Percentiles rank a stretch among this genome's conserved stretches.
Evolutionary conservation across 2,113 vertebrate genomes (phyloP).

Genomic region (Gobius niger): DNA sequence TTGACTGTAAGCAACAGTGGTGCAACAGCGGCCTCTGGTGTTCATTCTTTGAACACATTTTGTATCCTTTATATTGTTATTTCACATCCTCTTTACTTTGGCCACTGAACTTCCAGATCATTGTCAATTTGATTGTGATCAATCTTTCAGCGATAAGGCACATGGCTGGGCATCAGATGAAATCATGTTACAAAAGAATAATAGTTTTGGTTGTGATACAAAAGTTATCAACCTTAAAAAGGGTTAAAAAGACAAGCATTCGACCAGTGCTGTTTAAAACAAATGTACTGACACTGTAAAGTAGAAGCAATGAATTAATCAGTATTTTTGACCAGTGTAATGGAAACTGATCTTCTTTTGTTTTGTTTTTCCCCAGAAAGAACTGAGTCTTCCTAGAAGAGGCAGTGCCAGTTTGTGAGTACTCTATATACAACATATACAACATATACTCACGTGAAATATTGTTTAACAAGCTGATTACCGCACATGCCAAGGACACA

Average conservation of each 20-base stretch:
- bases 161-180: too few species aligned
- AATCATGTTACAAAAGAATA: too few species aligned
- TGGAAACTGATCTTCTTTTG: not conserved
- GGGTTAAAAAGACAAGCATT: too few species aligned
- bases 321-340: not conserved
- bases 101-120: too few species aligned
- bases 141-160: too few species aligned
- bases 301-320: too few species aligned
- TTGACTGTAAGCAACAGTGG: not conserved
- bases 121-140: too few species aligned
- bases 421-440: constrained; percentile 43
- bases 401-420: constrained; percentile 99
- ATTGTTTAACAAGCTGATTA: not conserved
- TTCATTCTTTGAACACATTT: not conserved
- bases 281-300: too few species aligned
- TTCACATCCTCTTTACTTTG: not conserved
- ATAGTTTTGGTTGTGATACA: too few species aligned
- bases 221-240: too few species aligned
- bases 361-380: constrained; percentile 86
- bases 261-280: not conserved
- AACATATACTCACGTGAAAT: not conserved
- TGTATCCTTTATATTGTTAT: not conserved
- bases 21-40: constrained; percentile 36
- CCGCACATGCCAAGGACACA: not conserved
- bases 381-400: constrained; percentile 96